Evolutionary conservation across 2,888 invertebrate species (phyloP).

Genomic region (Periphyllus acericola): DNA sequence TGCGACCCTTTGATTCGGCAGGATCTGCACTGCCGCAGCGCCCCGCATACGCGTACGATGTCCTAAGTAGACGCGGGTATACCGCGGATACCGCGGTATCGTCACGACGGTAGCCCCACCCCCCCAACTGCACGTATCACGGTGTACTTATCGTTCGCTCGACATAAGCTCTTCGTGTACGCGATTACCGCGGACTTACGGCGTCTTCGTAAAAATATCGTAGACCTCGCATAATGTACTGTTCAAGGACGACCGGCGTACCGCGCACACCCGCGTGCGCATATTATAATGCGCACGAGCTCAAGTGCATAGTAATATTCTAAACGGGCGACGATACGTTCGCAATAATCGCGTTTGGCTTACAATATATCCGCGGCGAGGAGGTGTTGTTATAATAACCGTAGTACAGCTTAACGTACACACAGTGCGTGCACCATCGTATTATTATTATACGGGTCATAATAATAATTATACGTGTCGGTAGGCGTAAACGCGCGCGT

Average conservation of each 20-base stretch:
- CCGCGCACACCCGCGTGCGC: neutral
- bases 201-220: neutral
- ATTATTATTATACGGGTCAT: neutral
- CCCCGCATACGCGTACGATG: too few relatives aligned
- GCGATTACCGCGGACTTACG: neutral
- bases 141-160: too few relatives aligned
- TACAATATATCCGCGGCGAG: neutral
- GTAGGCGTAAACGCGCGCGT: neutral
- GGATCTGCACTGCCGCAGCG: too few relatives aligned
- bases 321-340: neutral
- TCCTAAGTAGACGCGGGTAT: too few relatives aligned
- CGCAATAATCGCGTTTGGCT: neutral
- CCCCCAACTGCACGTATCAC: too few relatives aligned
- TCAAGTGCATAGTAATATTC: neutral
- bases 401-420: too few relatives aligned
- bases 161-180: neutral
- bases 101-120: too few relatives aligned
- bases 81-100: too few relatives aligned
- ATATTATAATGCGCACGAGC: too few relatives aligned
- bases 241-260: too few relatives aligned
- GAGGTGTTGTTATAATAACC: neutral
- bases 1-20: too few relatives aligned
- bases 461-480: slow-evolving; percentile 31
- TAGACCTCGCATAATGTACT: neutral
- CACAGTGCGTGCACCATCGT: neutral